These are phyloP conservation scores for Phalacrocorax aristotelis DNA, from an alignment of 2,113 vertebrate genomes.

Conservation along the genomic window DNA sequence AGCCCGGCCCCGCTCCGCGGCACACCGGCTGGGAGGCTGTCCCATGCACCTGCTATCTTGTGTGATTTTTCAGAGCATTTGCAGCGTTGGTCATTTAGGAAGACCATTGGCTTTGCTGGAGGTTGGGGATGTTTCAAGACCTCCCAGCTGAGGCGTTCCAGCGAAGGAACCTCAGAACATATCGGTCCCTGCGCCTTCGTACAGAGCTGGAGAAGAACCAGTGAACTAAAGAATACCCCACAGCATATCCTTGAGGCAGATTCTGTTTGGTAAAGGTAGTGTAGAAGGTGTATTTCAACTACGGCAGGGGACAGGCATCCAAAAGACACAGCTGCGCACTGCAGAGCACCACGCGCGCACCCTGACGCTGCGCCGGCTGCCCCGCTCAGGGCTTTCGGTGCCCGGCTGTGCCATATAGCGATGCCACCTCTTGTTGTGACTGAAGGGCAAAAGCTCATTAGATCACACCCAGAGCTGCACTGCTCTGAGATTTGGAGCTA, in stretches of 20 bases:
- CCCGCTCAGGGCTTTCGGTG: accelerated
- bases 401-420: accelerated
- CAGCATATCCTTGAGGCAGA: neutral
- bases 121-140: neutral
- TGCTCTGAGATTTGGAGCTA: neutral
- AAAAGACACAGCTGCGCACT: accelerated
- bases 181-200: neutral
- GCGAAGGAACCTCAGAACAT: neutral
- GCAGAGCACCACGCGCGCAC: accelerated
- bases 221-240: neutral
- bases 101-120: neutral
- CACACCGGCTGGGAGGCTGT: accelerated
- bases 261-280: neutral
- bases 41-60: neutral
- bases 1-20: neutral
- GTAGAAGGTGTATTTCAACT: too few relatives aligned
- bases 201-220: accelerated
- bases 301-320: neutral
- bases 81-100: accelerated
- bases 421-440: neutral
- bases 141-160: neutral
- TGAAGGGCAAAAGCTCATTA: neutral
- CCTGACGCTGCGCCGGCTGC: accelerated
- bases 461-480: accelerated
- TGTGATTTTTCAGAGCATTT: neutral